phyloP scores from a whole-genome alignment of 2,888 invertebrate genomes.

The Temnothorax rugatulus region DNA sequence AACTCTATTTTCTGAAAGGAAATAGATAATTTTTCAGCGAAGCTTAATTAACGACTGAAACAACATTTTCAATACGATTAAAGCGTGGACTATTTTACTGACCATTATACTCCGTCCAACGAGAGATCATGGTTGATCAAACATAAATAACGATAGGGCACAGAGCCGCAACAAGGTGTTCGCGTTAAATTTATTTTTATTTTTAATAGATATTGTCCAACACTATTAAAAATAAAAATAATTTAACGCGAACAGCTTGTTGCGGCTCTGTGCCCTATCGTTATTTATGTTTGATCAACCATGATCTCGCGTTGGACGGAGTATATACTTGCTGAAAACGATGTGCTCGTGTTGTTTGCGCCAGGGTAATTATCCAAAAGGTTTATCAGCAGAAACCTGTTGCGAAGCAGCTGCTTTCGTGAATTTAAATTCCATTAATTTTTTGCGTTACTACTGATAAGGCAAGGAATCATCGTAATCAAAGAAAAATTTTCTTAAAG shows the following conservation, averaged over 20 bases:
- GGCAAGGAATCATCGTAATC: neutral
- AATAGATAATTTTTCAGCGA: neutral
- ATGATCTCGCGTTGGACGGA: too few relatives aligned
- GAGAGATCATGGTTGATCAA: too few relatives aligned
- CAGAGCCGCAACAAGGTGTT: too few relatives aligned
- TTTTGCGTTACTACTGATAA: neutral
- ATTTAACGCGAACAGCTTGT: too few relatives aligned
- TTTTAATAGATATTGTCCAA: too few relatives aligned
- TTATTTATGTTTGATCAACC: too few relatives aligned
- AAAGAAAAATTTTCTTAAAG: neutral
- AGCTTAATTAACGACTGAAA: neutral
- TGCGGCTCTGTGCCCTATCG: too few relatives aligned
- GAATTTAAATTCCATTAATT: neutral
- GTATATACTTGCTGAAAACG: neutral
- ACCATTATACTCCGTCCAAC: neutral
- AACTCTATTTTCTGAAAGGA: neutral
- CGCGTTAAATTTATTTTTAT: too few relatives aligned
- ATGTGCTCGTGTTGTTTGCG: neutral
- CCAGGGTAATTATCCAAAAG: conserved; percentile 1
- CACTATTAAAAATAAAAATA: too few relatives aligned
- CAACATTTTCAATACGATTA: neutral
- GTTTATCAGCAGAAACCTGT: conserved; percentile 7
- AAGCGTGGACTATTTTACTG: neutral
- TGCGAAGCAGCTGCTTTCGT: neutral
- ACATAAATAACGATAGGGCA: too few relatives aligned